phyloP scores from a whole-genome alignment of 2,113 vertebrate species.

The Leucosticte australis region DNA sequence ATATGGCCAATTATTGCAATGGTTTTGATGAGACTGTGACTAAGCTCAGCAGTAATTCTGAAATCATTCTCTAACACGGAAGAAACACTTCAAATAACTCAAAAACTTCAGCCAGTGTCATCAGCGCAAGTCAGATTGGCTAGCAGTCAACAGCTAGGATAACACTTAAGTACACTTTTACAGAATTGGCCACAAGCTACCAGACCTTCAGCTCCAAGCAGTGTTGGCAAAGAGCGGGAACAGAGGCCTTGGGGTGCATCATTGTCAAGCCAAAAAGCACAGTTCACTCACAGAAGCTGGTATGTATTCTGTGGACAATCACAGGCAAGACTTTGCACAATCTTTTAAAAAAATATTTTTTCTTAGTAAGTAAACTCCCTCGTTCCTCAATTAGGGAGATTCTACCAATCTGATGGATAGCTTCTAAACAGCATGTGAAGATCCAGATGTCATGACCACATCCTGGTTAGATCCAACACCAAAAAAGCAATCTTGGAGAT shows the following conservation, averaged over 20 bases:
- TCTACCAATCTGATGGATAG: background rate
- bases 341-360: background rate
- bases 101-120: background rate
- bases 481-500: background rate
- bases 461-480: background rate
- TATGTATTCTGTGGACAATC: background rate
- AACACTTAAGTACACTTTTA: background rate
- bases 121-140: background rate
- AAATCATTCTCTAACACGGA: background rate
- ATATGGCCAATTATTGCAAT: background rate
- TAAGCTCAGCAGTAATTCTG: background rate
- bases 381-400: fast-evolving
- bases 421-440: background rate
- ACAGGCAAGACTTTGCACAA: background rate
- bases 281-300: fast-evolving
- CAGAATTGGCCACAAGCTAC: background rate
- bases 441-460: background rate
- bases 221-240: background rate
- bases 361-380: background rate
- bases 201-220: background rate
- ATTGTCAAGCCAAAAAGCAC: background rate
- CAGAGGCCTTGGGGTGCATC: background rate
- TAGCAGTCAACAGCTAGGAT: background rate
- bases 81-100: background rate
- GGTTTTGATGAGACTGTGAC: background rate